Conservation (phyloP, 2,888 invertebrate genomes). For the Polydesmus complanatus region DNA sequence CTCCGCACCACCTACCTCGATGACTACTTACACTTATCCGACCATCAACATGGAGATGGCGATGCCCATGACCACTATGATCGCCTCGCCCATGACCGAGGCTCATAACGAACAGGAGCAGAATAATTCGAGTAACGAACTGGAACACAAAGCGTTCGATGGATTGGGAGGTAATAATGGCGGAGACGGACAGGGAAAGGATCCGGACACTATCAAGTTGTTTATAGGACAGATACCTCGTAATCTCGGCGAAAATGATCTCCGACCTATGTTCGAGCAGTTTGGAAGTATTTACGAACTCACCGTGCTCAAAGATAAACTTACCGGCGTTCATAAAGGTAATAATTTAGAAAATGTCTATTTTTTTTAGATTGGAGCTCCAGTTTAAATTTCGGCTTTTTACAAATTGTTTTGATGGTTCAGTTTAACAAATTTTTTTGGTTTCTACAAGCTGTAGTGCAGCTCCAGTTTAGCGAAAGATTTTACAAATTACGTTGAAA, state of each 20-base stretch:
- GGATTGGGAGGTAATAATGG: background rate
- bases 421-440: too few species aligned
- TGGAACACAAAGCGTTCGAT: background rate
- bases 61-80: background rate
- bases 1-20: background rate
- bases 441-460: too few species aligned
- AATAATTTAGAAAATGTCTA: too few species aligned
- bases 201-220: slow-evolving; percentile 54
- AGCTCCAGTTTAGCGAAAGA: too few species aligned
- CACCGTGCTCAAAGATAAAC: slow-evolving; percentile 83
- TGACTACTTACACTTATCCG: background rate
- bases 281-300: slow-evolving; percentile 89
- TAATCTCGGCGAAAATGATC: slow-evolving; percentile 71
- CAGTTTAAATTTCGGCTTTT: too few species aligned
- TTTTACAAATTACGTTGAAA: too few species aligned
- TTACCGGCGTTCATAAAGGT: slow-evolving; percentile 94
- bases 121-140: background rate
- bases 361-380: too few species aligned
- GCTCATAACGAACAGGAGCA: background rate
- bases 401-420: too few species aligned
- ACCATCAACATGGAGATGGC: background rate
- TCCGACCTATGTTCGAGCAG: slow-evolving; percentile 80
- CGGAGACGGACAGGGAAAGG: slow-evolving; percentile 32
- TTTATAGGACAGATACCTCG: slow-evolving; percentile 89
- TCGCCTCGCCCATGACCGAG: background rate